Conservation (phyloP, 2,888 invertebrate genomes). For the Byasa hedistus region DNA sequence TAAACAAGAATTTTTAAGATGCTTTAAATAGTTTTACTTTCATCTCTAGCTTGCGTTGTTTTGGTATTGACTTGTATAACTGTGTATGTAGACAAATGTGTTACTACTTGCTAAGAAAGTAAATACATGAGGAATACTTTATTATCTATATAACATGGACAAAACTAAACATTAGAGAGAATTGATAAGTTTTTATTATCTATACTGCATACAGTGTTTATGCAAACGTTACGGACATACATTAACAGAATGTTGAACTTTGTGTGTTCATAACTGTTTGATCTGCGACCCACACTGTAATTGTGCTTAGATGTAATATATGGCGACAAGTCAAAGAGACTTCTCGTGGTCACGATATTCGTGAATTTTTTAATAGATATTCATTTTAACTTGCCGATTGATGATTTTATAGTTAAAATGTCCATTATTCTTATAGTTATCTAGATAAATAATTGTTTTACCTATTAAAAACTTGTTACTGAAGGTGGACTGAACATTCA, state of each 20-base stretch:
- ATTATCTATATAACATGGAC: not conserved
- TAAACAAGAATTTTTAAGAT: too few species aligned
- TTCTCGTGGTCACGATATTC: constrained; percentile 21
- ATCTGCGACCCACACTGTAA: constrained; percentile 32
- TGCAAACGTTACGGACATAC: constrained; percentile 33
- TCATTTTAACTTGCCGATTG: constrained; percentile 7
- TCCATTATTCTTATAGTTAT: too few species aligned
- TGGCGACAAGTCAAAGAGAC: constrained; percentile 19
- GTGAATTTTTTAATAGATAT: constrained; percentile 17
- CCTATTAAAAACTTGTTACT: too few species aligned
- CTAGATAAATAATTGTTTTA: too few species aligned
- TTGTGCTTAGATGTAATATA: constrained; percentile 20
- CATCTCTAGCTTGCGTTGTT: too few species aligned
- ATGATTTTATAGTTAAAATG: not conserved
- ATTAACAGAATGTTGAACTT: constrained; percentile 44
- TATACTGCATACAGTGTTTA: constrained; percentile 29
- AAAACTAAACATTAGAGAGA: constrained; percentile 5
- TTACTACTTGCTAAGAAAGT: too few species aligned
- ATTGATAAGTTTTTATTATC: constrained; percentile 33
- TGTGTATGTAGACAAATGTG: too few species aligned
- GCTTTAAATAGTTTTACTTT: too few species aligned
- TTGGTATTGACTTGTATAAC: too few species aligned
- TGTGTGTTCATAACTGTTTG: constrained; percentile 34
- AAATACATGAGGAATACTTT: not conserved
- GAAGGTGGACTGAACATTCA: too few species aligned